phyloP scores from a whole-genome alignment of 2,113 vertebrate genomes.

The Physeter macrocephalus region DNA sequence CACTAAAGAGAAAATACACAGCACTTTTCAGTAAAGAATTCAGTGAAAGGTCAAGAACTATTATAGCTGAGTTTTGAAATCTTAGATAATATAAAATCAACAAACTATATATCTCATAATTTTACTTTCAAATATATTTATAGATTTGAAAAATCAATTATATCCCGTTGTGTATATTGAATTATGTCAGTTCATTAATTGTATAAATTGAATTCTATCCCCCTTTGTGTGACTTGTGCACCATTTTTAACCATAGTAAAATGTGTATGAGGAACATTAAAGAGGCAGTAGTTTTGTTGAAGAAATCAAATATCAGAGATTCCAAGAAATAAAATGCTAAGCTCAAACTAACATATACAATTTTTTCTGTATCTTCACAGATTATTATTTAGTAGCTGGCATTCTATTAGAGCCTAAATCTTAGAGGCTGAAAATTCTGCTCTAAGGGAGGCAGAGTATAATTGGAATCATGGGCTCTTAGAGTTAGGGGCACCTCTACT shows the following conservation, averaged over 20 bases:
- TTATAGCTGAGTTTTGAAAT: not conserved
- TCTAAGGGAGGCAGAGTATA: not conserved
- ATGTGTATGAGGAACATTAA: not conserved
- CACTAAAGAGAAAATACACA: conserved; percentile 11
- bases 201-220: not conserved
- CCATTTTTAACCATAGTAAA: not conserved
- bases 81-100: not conserved
- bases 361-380: not conserved
- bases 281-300: not conserved
- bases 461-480: not conserved
- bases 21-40: not conserved
- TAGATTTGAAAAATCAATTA: not conserved
- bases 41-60: not conserved
- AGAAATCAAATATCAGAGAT: not conserved
- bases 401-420: not conserved
- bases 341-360: not conserved
- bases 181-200: not conserved
- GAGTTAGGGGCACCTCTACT: not conserved
- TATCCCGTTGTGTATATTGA: not conserved
- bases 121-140: conserved; percentile 4
- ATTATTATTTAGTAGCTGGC: not conserved
- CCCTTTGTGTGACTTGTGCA: not conserved
- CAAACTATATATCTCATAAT: not conserved
- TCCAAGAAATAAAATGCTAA: conserved; percentile 1
- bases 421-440: not conserved